These are phyloP conservation scores for Carlito syrichta DNA, from an alignment of 2,113 vertebrate species.

Conservation along the genomic window DNA sequence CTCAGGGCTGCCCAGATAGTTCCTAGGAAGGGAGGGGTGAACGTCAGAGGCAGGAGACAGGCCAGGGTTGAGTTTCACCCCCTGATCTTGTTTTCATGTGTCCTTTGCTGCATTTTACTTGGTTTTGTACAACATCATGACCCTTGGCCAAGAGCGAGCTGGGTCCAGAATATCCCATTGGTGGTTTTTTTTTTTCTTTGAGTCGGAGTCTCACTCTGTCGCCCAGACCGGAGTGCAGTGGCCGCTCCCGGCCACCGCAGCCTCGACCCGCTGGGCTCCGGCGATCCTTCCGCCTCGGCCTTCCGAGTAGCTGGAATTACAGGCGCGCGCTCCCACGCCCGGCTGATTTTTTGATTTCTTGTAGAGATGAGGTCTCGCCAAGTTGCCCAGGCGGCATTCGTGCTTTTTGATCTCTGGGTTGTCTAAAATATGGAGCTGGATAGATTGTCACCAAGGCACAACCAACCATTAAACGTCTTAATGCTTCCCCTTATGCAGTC, in stretches of 20 bases:
- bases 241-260: too few relatives aligned
- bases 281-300: too few relatives aligned
- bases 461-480: not conserved
- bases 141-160: not conserved
- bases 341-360: too few relatives aligned
- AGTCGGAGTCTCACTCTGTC: too few relatives aligned
- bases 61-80: not conserved
- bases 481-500: not conserved
- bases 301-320: too few relatives aligned
- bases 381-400: too few relatives aligned
- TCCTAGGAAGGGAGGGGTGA: not conserved
- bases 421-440: not conserved
- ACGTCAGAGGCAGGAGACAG: not conserved
- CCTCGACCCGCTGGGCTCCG: too few relatives aligned
- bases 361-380: too few relatives aligned
- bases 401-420: not conserved
- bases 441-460: not conserved
- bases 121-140: not conserved
- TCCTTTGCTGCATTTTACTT: constrained; percentile 7
- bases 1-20: not conserved
- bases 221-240: too few relatives aligned
- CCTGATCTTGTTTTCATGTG: not conserved
- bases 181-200: too few relatives aligned
- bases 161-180: not conserved
- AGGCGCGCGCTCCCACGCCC: too few relatives aligned